These are phyloP conservation scores for Sebastes elongatus DNA, from an alignment of 2,797 vertebrate species.

Conservation along the genomic window DNA sequence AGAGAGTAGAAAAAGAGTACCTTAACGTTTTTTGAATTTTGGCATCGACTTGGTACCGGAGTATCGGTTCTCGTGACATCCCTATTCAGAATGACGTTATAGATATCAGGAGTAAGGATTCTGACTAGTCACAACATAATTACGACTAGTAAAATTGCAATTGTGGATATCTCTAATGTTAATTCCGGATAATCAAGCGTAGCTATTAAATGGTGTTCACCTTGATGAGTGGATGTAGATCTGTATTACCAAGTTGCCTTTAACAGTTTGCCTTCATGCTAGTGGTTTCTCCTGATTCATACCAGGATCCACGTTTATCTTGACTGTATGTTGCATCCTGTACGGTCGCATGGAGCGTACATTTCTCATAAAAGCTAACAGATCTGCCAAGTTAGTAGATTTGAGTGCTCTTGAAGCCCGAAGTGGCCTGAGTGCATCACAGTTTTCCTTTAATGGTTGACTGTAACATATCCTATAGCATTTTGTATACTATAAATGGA, in stretches of 20 bases:
- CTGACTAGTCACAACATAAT: too few species aligned
- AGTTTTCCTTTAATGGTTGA: neutral
- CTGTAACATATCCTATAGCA: too few species aligned
- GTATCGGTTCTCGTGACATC: too few species aligned
- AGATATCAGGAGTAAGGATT: accelerated
- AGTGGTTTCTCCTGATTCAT: neutral
- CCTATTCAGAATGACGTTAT: too few species aligned
- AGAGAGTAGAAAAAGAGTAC: too few species aligned
- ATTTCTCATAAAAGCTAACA: too few species aligned
- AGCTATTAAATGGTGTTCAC: neutral
- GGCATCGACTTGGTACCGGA: too few species aligned
- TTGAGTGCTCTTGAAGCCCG: neutral
- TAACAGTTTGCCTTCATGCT: neutral
- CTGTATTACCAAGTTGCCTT: neutral
- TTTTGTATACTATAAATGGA: too few species aligned
- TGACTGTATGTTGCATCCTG: neutral
- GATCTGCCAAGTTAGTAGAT: neutral
- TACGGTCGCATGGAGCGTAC: neutral
- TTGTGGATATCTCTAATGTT: too few species aligned
- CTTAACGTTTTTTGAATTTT: too few species aligned
- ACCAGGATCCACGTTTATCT: neutral
- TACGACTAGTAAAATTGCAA: too few species aligned
- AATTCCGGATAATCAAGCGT: too few species aligned
- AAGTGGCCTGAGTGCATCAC: neutral
- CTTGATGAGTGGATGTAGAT: neutral